Base-by-base conservation (phyloP, 2,888 invertebrate genomes). In the Exephanes ischioxanthus region DNA sequence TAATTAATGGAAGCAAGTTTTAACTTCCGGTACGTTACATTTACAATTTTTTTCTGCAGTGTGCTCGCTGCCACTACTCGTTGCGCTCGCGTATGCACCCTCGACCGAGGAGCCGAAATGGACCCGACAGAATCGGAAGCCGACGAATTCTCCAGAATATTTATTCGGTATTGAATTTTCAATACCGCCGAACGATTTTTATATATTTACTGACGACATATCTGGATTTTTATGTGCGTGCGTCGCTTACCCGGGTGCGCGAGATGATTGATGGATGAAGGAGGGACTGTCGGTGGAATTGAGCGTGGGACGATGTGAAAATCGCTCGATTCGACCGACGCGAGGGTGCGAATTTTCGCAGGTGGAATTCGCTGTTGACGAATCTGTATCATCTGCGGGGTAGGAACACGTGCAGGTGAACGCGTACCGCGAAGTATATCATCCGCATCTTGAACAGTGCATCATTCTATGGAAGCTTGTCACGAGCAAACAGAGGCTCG, bases 401-500 rank as follows among this genome's bases (percentile, higher is more conserved):
- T 3, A 45, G 3, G 14, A 1, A 66, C 16, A 66, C 33, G 22
- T n/a, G 37, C 41, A 37, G 51, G 16, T 63, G 26, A n/a, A 37
- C 5, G 45, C 30, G 45, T 53, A 30, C 14, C 19, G 22, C 11
- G 30, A n/a, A 26, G 26, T 7, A 63, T 51, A 48, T 51, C 33
- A 63, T 71, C 19, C 51, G 71, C 63, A 63, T 14, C 53, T 79
- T 68, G 61, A 37, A 61, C 71, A 22, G 30, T 79, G 51, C 68
- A 79, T 79, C 79, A 71, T 79, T 79, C 55, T 48, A 48, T 72
- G 53, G 79, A 61, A 51, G 79, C 63, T 79, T 71, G 48, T 48
- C 45, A 30, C 70, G 30, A 70, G 71, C 79, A 61, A 79, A 41
- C 70, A 37, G 45, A 11, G 61, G 16, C 33, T 33, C 61, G 33